Conservation (phyloP, 2,113 vertebrate species). For the Sisor rabdophorus region DNA sequence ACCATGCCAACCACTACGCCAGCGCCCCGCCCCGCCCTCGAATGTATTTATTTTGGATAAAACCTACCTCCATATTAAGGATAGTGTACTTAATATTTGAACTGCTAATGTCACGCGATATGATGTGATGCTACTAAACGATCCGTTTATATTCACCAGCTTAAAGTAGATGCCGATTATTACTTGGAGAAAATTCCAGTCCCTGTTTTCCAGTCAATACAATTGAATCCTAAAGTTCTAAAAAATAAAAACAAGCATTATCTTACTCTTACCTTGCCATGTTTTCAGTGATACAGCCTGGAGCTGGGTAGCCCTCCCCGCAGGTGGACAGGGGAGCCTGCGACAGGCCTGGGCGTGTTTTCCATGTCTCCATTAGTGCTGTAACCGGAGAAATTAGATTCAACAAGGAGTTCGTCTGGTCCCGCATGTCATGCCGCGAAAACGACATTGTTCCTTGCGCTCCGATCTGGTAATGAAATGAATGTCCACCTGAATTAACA, state of each 20-base stretch:
- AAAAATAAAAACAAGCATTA: slow-evolving; percentile 8
- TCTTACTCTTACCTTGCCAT: slow-evolving; percentile 71
- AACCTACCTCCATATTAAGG: background rate
- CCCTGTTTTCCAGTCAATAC: background rate
- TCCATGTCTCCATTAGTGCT: slow-evolving; percentile 93
- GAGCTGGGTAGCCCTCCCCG: slow-evolving; percentile 86
- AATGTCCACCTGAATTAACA: slow-evolving; percentile 97
- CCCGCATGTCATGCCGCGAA: slow-evolving; percentile 84
- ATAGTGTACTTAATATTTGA: too few species aligned
- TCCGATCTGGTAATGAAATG: slow-evolving; percentile 99
- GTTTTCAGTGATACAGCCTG: slow-evolving; percentile 90
- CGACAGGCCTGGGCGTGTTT: slow-evolving; percentile 84
- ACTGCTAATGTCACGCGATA: too few species aligned
- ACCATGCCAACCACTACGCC: too few species aligned
- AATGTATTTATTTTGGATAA: background rate
- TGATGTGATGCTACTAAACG: background rate
- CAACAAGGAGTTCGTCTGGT: slow-evolving; percentile 91
- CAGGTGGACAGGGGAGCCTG: slow-evolving; percentile 76
- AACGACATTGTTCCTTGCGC: slow-evolving; percentile 96
- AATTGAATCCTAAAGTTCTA: background rate
- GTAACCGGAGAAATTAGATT: slow-evolving; percentile 92
- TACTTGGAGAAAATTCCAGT: too few species aligned
- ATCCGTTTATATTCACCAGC: too few species aligned
- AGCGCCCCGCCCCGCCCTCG: too few species aligned
- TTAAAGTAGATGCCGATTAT: background rate